phyloP scores from a whole-genome alignment of 2,888 invertebrate genomes.

The Tetramorium bicarinatum region DNA sequence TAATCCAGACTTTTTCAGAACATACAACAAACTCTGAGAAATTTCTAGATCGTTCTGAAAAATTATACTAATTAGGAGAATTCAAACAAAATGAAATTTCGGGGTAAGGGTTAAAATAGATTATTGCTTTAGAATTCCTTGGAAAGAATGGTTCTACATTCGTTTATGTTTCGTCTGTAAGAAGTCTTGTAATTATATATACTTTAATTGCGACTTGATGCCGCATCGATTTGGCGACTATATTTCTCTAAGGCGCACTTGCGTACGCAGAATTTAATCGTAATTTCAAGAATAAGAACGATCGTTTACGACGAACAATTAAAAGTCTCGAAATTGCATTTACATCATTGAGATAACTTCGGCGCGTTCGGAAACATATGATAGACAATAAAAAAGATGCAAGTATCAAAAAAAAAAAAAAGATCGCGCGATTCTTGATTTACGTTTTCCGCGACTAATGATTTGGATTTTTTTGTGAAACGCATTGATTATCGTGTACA shows the following conservation, averaged over 20 bases:
- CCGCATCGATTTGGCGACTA: slow-evolving; percentile 57
- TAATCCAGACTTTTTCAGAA: neutral
- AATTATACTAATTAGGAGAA: neutral
- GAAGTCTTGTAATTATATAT: slow-evolving; percentile 35
- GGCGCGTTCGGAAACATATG: slow-evolving; percentile 70
- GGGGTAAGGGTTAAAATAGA: neutral
- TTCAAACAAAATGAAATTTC: slow-evolving; percentile 20
- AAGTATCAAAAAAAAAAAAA: slow-evolving; percentile 80
- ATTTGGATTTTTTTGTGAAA: slow-evolving; percentile 30
- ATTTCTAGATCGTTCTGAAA: slow-evolving; percentile 16
- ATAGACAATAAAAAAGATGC: slow-evolving; percentile 81
- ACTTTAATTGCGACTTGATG: slow-evolving; percentile 60
- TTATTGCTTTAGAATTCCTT: neutral
- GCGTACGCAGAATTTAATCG: slow-evolving; percentile 39
- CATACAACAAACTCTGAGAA: slow-evolving; percentile 3
- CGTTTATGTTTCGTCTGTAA: neutral
- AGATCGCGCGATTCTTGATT: slow-evolving; percentile 61
- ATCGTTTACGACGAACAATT: neutral
- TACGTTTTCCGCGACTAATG: slow-evolving; percentile 26
- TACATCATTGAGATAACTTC: neutral
- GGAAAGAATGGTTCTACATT: neutral
- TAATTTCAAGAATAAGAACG: slow-evolving; percentile 5
- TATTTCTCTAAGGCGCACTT: slow-evolving; percentile 65
- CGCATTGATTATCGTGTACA: slow-evolving; percentile 7
- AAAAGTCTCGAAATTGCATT: slow-evolving; percentile 4